A percentile compares a stretch with the other conserved stretches of the same genome.
Conservation (phyloP, 2,797 vertebrate species). For the Halcyon smyrnensis region DNA sequence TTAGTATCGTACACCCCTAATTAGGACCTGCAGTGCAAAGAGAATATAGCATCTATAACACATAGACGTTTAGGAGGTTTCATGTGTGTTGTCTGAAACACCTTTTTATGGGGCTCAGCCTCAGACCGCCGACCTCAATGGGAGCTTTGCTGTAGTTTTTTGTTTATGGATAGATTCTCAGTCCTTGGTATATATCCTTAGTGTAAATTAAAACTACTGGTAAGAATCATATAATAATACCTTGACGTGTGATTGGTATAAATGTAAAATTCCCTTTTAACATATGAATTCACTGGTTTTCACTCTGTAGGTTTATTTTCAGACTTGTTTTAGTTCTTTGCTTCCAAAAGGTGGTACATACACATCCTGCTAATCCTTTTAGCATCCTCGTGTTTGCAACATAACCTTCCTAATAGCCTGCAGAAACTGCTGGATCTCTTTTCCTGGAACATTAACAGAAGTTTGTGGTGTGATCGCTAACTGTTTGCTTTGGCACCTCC, state of each 20-base stretch:
- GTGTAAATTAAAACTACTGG: not conserved
- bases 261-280: not conserved
- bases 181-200: not conserved
- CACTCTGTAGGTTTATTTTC: not conserved
- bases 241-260: not conserved
- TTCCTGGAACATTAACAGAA: slow-evolving; percentile 63
- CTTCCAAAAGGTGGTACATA: slow-evolving; percentile 20
- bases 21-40: not conserved
- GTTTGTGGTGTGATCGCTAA: slow-evolving; percentile 35
- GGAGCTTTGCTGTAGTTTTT: not conserved
- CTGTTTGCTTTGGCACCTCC: slow-evolving; percentile 68
- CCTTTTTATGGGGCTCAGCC: not conserved
- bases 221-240: not conserved
- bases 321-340: not conserved
- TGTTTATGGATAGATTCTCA: not conserved
- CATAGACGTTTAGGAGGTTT: not conserved
- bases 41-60: not conserved
- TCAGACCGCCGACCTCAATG: not conserved
- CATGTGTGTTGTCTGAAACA: not conserved
- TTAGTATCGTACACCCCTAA: not conserved
- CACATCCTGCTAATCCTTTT: slow-evolving; percentile 54
- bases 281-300: not conserved
- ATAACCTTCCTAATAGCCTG: slow-evolving; percentile 28
- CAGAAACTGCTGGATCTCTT: slow-evolving; percentile 45
- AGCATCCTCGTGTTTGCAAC: slow-evolving; percentile 64